Base-by-base conservation (phyloP, 2,113 vertebrate genomes). In the Notarius quadriscutis region DNA sequence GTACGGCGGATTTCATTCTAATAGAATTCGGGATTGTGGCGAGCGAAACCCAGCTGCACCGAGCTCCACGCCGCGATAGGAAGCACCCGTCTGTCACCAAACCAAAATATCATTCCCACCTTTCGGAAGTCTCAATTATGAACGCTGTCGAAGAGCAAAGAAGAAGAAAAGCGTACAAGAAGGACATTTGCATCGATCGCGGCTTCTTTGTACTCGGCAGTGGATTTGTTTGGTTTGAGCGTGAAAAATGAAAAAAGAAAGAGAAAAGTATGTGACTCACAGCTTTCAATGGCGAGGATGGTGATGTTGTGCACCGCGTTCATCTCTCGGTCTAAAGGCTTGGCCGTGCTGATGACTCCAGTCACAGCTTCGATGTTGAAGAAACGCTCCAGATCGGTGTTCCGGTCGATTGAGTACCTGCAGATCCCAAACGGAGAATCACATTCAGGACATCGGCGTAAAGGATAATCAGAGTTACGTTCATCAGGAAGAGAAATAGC, bases 361-460 rank as follows among this genome's bases (percentile, higher is more conserved):
- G 94, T 96, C 82, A 95, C 94, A 84, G 96, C 96, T 89, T 97
- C 97, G 25, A 97, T 97, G 91, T 97, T 97, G 93, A 97, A 97
- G 93, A 96, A 97, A 60, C 97, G 95, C 91, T 97, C 97, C 90
- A 97, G 92, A 84, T 97, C 97, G 6, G 97, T 97, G 91, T 97
- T 97, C 90, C 97, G 95, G 93, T 97, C 97, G 91, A 97, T 97
- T 0, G 96, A 97, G 90, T 97, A 97, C 91, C 97, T 97, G 92
- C 20, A 87, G 87, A 11, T 78, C 17, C 20, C 48, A 25, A 55
- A 79, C 7, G 8, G 14, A 57, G 4, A 57, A 79, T 53, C 48
- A 15, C 48, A 77, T 12, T 79, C 34, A 22, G 11, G 5, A 78
- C 15, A 15, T 25, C 12, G 8, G 53, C 1, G 8, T 18, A 9